Base-by-base conservation (phyloP, 2,113 vertebrate species). In the Chunga burmeisteri region DNA sequence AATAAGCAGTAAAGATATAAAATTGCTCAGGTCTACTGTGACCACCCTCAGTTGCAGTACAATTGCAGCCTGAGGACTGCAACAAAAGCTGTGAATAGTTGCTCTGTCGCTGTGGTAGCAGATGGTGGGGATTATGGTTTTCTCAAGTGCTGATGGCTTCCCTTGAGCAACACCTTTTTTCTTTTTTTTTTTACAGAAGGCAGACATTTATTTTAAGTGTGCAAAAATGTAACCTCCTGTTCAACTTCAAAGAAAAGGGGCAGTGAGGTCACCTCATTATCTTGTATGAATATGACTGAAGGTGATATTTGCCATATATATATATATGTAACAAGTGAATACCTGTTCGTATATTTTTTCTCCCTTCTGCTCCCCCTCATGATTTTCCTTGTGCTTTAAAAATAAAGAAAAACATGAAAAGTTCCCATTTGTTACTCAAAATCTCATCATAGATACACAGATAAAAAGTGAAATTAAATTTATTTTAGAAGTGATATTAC, bases 1-100 rank as follows among this genome's bases (percentile, higher is more conserved):
- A 95, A 93, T 94, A 90, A 91, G 91, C 63, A 94, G 88, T 52
- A 86, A 94, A 94, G 94, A 53, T 78, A 84, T 92, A 96, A 96
- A 97, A 95, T 92, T 89, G 66, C 70, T 94, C 88, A 82, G 86
- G 94, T 94, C 96, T 95, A 66, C 94, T 85, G 86, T 94, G 96
- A 94, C 94, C 95, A 95, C 93, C 96, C 94, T 85, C 86, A 94
- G 96, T 7, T 93, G 88, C 86, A 94, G 72, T 80, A 97, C 94
- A 95, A 96, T 96, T 94, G 86, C 94, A 94, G 93, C 93, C 94
- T 72, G 89, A 96, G 97, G 94, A 89, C 91, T 91, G 91, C 91
- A 93, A 95, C 96, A 97, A 96, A 96, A 96, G 86, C 95, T 93
- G 95, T 95, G 95, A 96, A 94, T 94, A 91, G 91, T 82, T 91